These are phyloP conservation scores for Neomorphus geoffroyi DNA, from an alignment of 2,797 vertebrate genomes.

Conservation along the genomic window DNA sequence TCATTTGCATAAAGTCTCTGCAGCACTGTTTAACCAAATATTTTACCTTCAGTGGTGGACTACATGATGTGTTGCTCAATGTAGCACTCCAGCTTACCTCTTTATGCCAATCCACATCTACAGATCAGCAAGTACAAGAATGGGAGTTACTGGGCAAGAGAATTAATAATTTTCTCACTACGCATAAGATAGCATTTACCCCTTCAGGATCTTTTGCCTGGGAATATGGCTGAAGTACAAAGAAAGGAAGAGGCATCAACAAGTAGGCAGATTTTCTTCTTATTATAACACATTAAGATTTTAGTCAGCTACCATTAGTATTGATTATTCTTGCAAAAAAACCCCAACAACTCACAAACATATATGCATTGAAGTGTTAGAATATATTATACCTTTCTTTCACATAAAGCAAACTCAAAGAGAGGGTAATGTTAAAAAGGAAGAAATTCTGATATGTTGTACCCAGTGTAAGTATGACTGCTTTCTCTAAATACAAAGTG, in stretches of 20 bases:
- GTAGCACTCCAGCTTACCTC: background rate
- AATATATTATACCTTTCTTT: background rate
- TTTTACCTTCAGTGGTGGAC: background rate
- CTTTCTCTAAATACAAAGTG: background rate
- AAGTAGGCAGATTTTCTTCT: background rate
- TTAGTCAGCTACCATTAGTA: background rate
- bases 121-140: background rate
- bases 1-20: background rate
- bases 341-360: rapidly evolving
- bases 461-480: background rate
- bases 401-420: background rate
- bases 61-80: background rate
- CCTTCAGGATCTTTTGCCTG: background rate
- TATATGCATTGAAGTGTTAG: background rate
- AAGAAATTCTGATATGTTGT: background rate
- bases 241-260: background rate
- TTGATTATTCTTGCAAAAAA: background rate
- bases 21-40: background rate
- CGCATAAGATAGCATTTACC: background rate
- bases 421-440: background rate
- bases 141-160: background rate
- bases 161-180: background rate
- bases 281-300: background rate
- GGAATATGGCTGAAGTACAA: background rate
- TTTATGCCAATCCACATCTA: background rate